phyloP scores from a whole-genome alignment of 2,797 vertebrate genomes.

The Tarsius wallacei region DNA sequence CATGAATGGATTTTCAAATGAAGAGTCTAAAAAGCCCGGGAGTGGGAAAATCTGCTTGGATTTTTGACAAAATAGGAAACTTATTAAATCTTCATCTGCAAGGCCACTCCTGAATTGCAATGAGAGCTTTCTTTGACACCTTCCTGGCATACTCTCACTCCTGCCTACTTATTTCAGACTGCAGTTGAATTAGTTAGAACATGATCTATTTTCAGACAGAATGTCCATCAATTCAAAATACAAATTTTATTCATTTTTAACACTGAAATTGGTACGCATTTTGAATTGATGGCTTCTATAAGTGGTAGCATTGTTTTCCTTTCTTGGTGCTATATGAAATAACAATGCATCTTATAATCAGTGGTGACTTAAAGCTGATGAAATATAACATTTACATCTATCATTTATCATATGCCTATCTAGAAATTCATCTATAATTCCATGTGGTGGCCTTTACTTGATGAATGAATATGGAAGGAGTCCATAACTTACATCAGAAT shows the following conservation, averaged over 20 bases:
- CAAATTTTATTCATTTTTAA: neutral
- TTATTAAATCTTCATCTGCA: neutral
- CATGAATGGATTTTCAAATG: constrained; percentile 1
- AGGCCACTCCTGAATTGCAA: neutral
- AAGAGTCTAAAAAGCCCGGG: neutral
- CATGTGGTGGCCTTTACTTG: constrained; percentile 63
- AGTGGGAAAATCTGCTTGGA: neutral
- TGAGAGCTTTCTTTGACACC: constrained; percentile 1
- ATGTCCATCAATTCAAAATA: neutral
- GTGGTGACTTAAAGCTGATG: constrained; percentile 65
- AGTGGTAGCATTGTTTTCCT: constrained; percentile 4
- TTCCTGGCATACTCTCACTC: neutral
- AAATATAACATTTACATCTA: neutral
- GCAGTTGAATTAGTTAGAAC: constrained; percentile 16
- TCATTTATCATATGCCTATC: constrained; percentile 53
- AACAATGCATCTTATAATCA: constrained; percentile 22
- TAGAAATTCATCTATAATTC: constrained; percentile 67
- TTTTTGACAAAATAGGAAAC: neutral
- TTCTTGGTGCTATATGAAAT: constrained; percentile 48
- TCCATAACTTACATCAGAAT: constrained; percentile 50
- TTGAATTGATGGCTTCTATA: neutral
- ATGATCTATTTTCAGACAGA: constrained; percentile 14
- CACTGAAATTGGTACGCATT: neutral
- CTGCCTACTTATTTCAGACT: neutral
- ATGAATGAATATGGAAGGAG: constrained; percentile 40